phyloP scores from a whole-genome alignment of 2,888 invertebrate species.

The Limenitis arthemis region DNA sequence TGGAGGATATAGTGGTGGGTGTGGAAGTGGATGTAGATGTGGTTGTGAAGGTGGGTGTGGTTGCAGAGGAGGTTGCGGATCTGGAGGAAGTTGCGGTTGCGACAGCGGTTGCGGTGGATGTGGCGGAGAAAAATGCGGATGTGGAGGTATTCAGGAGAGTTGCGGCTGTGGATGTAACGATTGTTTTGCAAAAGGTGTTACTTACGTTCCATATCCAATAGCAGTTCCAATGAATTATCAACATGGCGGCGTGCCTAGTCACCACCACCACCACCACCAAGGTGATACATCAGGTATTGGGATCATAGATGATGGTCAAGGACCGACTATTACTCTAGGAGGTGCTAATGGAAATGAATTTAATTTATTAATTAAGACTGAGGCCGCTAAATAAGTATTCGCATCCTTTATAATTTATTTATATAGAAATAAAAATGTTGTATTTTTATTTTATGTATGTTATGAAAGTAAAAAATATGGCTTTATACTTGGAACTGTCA shows the following conservation, averaged over 20 bases:
- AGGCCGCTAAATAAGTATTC: conserved; percentile 9
- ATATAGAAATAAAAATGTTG: too few species aligned
- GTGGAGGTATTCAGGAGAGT: too few species aligned
- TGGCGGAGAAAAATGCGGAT: background rate
- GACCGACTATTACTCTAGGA: conserved; percentile 7
- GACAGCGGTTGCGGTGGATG: conserved; percentile 1
- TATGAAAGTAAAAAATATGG: too few species aligned
- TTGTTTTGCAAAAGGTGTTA: conserved; percentile 6
- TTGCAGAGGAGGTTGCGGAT: background rate
- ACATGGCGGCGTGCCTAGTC: too few species aligned
- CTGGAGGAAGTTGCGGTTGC: background rate
- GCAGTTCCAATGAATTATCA: conserved; percentile 18
- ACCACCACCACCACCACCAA: too few species aligned
- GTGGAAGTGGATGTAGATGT: conserved; percentile 14
- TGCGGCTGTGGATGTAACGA: background rate
- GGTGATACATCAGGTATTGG: too few species aligned
- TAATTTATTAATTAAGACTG: conserved; percentile 21
- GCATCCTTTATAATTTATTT: too few species aligned
- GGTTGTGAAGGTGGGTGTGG: conserved; percentile 12
- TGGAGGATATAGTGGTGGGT: background rate
- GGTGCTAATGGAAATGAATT: conserved; percentile 17
- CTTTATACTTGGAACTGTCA: too few species aligned
- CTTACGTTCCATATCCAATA: conserved; percentile 26
- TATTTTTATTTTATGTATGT: too few species aligned
- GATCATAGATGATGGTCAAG: background rate